Evolutionary conservation across 2,113 vertebrate species (phyloP).

Genomic region (Actinemys pallida): DNA sequence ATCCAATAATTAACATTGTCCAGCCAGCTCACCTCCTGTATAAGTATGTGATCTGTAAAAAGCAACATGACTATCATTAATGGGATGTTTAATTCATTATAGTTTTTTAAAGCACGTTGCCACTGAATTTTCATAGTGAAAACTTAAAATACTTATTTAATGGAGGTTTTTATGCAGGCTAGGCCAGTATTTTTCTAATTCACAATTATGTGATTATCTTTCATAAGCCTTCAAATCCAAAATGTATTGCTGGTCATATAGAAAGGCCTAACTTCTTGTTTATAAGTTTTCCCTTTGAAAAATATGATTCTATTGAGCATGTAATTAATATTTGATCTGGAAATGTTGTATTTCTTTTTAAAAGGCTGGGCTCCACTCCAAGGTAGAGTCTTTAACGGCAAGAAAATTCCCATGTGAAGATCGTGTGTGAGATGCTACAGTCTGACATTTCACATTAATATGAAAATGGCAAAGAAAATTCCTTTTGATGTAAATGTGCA

Average conservation of each 20-base stretch:
- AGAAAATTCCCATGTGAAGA: constrained; percentile 56
- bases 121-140: constrained; percentile 79
- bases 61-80: constrained; percentile 57
- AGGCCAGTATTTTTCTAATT: constrained; percentile 85
- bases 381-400: constrained; percentile 63
- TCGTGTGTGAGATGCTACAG: constrained; percentile 30
- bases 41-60: constrained; percentile 76
- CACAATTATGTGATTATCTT: constrained; percentile 72
- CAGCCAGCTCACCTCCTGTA: constrained; percentile 51
- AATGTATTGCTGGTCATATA: constrained; percentile 63
- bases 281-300: constrained; percentile 61
- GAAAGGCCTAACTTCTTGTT: constrained; percentile 66
- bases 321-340: constrained; percentile 66
- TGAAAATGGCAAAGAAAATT: constrained; percentile 49
- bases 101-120: constrained; percentile 74
- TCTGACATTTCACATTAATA: constrained; percentile 41
- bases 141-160: constrained; percentile 79
- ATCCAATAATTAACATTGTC: constrained; percentile 21
- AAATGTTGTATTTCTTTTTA: constrained; percentile 62
- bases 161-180: constrained; percentile 79
- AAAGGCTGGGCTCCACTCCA: constrained; percentile 40
- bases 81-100: constrained; percentile 49
- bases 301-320: constrained; percentile 63
- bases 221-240: constrained; percentile 68
- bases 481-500: constrained; percentile 60